These are phyloP conservation scores for Decapterus maruadsi DNA, from an alignment of 2,797 vertebrate species.

Conservation along the genomic window DNA sequence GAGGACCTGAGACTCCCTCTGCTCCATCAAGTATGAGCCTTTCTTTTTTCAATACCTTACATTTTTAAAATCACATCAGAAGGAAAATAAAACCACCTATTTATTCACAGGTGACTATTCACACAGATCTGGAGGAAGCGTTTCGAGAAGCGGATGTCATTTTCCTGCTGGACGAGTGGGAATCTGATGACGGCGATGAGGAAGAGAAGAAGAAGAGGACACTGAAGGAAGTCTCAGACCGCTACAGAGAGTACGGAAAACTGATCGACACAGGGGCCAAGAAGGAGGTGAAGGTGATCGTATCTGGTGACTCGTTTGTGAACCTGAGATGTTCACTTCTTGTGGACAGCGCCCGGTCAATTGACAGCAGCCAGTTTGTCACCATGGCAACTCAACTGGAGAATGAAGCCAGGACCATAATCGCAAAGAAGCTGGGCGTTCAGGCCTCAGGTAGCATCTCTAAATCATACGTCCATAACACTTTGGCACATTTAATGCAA, in stretches of 20 bases:
- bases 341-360: slow-evolving; percentile 70
- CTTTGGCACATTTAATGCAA: neutral
- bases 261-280: slow-evolving; percentile 87
- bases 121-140: slow-evolving; percentile 81
- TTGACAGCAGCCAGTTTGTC: slow-evolving; percentile 84
- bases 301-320: slow-evolving; percentile 87
- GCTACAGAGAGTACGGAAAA: slow-evolving; percentile 85
- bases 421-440: slow-evolving; percentile 88
- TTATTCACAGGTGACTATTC: slow-evolving; percentile 79
- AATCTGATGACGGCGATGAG: neutral
- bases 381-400: slow-evolving; percentile 87
- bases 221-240: slow-evolving; percentile 69
- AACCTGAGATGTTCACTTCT: slow-evolving; percentile 90
- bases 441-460: slow-evolving; percentile 80
- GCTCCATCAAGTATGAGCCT: slow-evolving; percentile 75
- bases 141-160: slow-evolving; percentile 89
- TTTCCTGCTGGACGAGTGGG: slow-evolving; percentile 88
- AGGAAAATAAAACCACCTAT: neutral
- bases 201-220: slow-evolving; percentile 61
- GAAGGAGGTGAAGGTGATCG: slow-evolving; percentile 86
- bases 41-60: neutral
- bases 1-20: slow-evolving; percentile 85
- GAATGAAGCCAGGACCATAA: slow-evolving; percentile 83
- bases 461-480: fast-evolving
- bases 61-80: neutral